Percentiles rank a stretch among this genome's conserved stretches.
phyloP scores from a whole-genome alignment of 2,888 invertebrate species.

The Macrosiphum euphorbiae region DNA sequence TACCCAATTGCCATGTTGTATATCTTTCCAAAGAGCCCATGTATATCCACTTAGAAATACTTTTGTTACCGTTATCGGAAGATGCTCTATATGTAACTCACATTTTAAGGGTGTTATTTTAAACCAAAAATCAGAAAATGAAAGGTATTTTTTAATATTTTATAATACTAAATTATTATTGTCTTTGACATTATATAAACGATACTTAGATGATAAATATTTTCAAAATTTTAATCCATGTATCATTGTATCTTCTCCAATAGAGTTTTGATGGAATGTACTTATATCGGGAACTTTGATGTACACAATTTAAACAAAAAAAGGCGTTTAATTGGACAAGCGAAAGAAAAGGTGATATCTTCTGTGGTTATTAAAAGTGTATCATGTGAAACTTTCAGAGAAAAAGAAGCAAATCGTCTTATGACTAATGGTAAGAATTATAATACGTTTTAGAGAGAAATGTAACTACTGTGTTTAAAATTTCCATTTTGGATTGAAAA shows the following conservation, averaged over 20 bases:
- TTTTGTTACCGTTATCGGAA: neutral
- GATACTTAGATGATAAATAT: neutral
- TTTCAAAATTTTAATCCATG: neutral
- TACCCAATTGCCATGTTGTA: conserved; percentile 16
- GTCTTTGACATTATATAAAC: neutral
- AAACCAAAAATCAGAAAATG: neutral
- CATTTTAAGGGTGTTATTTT: conserved; percentile 25
- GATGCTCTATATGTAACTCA: neutral
- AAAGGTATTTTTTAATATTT: neutral
- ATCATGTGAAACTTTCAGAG: neutral
- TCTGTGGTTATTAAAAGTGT: neutral
- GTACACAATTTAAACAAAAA: conserved; percentile 7
- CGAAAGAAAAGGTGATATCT: neutral
- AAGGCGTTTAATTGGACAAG: neutral
- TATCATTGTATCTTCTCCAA: neutral
- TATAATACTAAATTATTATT: neutral
- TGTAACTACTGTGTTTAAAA: neutral
- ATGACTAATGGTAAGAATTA: neutral
- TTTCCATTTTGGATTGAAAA: neutral
- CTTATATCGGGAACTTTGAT: conserved; percentile 4
- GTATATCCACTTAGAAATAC: neutral
- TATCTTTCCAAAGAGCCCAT: neutral
- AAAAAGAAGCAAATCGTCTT: conserved; percentile 24
- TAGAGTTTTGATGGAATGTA: conserved; percentile 21
- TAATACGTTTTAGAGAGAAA: neutral